Evolutionary conservation across 2,888 invertebrate genomes (phyloP).

Genomic region (Nephrotoma guestfalica): DNA sequence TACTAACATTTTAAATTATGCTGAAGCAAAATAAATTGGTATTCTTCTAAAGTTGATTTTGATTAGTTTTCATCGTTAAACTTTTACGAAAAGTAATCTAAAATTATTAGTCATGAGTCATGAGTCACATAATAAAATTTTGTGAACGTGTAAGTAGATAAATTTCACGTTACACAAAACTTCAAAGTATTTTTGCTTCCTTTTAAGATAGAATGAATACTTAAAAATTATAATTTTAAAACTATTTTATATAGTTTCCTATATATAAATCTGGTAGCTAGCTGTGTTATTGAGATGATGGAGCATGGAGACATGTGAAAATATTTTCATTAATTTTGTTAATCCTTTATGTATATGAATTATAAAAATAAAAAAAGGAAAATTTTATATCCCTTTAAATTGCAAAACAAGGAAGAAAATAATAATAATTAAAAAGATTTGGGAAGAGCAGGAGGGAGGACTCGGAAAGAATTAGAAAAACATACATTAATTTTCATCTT

Average conservation of each 20-base stretch:
- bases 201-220: not conserved
- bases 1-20: not conserved
- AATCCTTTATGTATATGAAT: not conserved
- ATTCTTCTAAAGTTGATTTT: not conserved
- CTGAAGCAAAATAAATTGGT: not conserved
- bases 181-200: not conserved
- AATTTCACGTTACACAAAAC: not conserved
- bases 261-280: not conserved
- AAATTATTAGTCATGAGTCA: not conserved
- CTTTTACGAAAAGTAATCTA: not conserved
- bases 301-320: not conserved
- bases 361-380: not conserved
- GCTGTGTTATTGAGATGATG: not conserved
- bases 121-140: not conserved
- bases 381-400: not conserved
- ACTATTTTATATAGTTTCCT: not conserved
- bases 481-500: not conserved
- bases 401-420: not conserved
- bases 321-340: not conserved
- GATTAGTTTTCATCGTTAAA: not conserved
- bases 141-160: too few relatives aligned
- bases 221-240: not conserved
- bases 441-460: not conserved
- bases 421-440: not conserved
- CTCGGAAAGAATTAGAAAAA: not conserved